Conservation (phyloP, 2,888 invertebrate species). For the Brachypalpus laphriformis region DNA sequence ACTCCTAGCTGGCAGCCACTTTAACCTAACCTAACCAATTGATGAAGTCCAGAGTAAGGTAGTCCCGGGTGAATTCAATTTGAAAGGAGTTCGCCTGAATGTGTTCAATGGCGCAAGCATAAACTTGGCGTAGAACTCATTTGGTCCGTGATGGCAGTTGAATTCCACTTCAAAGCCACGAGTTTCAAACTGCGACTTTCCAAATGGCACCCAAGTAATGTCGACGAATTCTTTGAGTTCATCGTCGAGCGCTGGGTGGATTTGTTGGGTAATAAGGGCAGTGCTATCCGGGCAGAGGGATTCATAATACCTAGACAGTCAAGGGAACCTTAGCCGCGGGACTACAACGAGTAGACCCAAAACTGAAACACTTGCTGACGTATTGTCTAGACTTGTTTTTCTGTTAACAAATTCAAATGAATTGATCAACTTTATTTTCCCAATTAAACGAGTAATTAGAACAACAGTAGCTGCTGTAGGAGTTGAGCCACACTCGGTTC, state of each 20-base stretch:
- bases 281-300: constrained; percentile 90
- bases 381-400: constrained; percentile 59
- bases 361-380: constrained; percentile 76
- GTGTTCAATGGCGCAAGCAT: constrained; percentile 84
- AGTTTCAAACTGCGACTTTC: constrained; percentile 85
- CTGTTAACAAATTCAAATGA: background rate
- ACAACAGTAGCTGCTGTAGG: background rate
- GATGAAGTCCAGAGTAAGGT: constrained; percentile 81
- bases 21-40: too few species aligned
- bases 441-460: background rate
- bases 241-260: constrained; percentile 86
- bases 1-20: too few species aligned
- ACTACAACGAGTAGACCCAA: constrained; percentile 76
- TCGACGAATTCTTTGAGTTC: constrained; percentile 86
- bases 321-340: constrained; percentile 83
- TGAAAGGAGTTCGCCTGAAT: constrained; percentile 82
- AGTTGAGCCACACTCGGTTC: background rate
- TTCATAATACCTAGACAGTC: constrained; percentile 89
- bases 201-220: constrained; percentile 88
- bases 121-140: constrained; percentile 90
- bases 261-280: constrained; percentile 87
- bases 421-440: constrained; percentile 12
- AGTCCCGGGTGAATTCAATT: constrained; percentile 80
- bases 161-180: constrained; percentile 83
- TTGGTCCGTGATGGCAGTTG: constrained; percentile 88